phyloP scores from a whole-genome alignment of 2,888 invertebrate genomes.

The Sarcophaga carnaria region DNA sequence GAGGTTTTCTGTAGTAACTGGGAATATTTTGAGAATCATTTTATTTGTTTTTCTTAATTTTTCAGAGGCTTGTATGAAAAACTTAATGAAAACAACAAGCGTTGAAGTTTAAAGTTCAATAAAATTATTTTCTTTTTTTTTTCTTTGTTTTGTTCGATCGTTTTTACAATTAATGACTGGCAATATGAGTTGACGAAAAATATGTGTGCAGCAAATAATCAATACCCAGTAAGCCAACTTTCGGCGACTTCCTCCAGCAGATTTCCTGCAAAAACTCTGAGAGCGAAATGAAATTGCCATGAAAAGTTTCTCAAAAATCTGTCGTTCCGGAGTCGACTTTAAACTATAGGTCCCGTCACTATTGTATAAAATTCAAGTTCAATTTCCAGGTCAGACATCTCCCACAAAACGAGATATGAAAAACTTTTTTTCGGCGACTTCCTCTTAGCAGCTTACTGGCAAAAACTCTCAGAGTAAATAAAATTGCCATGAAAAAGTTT shows the following conservation, averaged over 20 bases:
- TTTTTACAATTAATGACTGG: conserved; percentile 25
- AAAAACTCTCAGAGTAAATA: too few relatives aligned
- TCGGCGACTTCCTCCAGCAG: too few relatives aligned
- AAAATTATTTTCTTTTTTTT: neutral
- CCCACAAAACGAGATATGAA: too few relatives aligned
- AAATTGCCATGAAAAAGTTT: too few relatives aligned
- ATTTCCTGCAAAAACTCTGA: too few relatives aligned
- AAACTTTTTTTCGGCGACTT: too few relatives aligned
- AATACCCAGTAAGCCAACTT: neutral
- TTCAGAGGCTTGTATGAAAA: conserved; percentile 15
- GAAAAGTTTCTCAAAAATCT: neutral
- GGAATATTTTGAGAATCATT: conserved; percentile 36
- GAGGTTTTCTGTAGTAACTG: neutral
- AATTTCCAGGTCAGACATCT: too few relatives aligned
- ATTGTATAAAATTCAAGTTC: too few relatives aligned
- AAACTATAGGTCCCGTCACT: too few relatives aligned
- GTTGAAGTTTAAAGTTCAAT: conserved; percentile 65
- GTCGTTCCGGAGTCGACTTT: too few relatives aligned
- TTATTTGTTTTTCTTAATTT: conserved; percentile 5
- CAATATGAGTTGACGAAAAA: conserved; percentile 42
- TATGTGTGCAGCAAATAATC: neutral
- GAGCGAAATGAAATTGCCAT: neutral
- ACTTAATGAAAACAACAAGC: conserved; percentile 24
- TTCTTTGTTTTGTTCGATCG: neutral
- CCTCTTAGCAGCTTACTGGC: too few relatives aligned